Conservation (phyloP, 1,140 invertebrate species). For the Heliconius eleuchia region DNA sequence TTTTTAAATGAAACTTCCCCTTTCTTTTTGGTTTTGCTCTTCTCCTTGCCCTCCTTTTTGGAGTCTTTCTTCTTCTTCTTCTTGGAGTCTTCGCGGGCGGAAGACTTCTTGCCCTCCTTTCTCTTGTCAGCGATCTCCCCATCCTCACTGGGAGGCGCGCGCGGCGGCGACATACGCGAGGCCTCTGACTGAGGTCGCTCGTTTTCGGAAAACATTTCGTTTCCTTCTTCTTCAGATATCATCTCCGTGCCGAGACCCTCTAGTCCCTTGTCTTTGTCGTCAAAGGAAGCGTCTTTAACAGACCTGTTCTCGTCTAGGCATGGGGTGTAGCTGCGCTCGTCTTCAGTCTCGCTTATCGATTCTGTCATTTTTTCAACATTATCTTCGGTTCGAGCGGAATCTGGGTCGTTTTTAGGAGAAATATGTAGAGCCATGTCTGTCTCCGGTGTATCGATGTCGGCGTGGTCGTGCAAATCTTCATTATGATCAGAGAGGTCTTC, state of each 20-base stretch:
- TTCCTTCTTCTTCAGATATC: conserved; percentile 86
- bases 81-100: conserved; percentile 53
- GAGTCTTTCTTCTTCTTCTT: conserved; percentile 75
- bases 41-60: conserved; percentile 66
- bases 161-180: conserved; percentile 61
- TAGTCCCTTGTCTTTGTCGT: conserved; percentile 77
- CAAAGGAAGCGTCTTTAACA: conserved; percentile 66
- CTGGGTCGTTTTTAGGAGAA: conserved; percentile 33
- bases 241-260: conserved; percentile 86
- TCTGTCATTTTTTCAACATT: conserved; percentile 81
- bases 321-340: conserved; percentile 85
- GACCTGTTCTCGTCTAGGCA: conserved; percentile 84
- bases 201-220: conserved; percentile 82
- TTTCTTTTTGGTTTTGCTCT: conserved; percentile 69
- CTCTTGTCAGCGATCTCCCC: conserved; percentile 83
- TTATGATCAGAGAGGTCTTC: conserved; percentile 31
- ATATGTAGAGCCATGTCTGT: conserved; percentile 14
- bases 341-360: conserved; percentile 83
- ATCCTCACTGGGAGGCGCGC: conserved; percentile 74
- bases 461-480: conserved; percentile 27
- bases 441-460: conserved; percentile 8
- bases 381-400: conserved; percentile 40
- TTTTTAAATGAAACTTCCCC: conserved; percentile 88
- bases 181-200: conserved; percentile 61
- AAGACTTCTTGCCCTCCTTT: conserved; percentile 63